Evolutionary conservation across 2,888 invertebrate species (phyloP), one percentile per base, ranked within the genome.

Genomic region (Micoletzkya japonica): DNA sequence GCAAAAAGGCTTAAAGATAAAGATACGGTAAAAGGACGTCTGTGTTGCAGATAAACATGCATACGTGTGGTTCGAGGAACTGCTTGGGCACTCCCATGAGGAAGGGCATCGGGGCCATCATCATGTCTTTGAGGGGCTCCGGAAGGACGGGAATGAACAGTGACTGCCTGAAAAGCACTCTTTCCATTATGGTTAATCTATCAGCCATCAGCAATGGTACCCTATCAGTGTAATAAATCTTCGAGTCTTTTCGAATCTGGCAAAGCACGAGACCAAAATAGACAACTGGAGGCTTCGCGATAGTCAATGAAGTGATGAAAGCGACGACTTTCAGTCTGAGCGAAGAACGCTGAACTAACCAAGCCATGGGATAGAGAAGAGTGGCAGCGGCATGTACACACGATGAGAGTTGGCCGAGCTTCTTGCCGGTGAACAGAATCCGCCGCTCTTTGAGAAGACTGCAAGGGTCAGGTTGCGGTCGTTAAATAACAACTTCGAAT

Each of bases 351-450:
- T 96, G 77, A 92, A 91, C 74, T 96, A 73, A 88, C 97, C 97
- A 97, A 79, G 92, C 92, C 95, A 98, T 95, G 0, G 97, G 97
- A 87, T 95, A 96, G 54, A 98, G 90, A 59, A 97, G 91, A 74
- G 93, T 91, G 86, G 94, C 94, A 26, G 95, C 93, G 20, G 95
- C 95, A 87, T 95, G 94, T 30, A 88, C 86, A 74, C 89, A 89
- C 0, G 96, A 93, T 63, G 94, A 94, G 61, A 98, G 88, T 72
- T 94, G 90, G 76, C 93, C 93, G 75, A 96, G 89, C 85, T 92
- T 92, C 75, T 91, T 91, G 0, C 96, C 95, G 10, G 92, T 93
- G 81, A 98, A 92, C 69, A 97, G 91, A 73, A 98, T 93, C 58
- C 97, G 90, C 66, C 97, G 89, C 87, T 98, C 97, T 83, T 93